Conservation (phyloP, 1,140 invertebrate species). For the Coelopa frigida region DNA sequence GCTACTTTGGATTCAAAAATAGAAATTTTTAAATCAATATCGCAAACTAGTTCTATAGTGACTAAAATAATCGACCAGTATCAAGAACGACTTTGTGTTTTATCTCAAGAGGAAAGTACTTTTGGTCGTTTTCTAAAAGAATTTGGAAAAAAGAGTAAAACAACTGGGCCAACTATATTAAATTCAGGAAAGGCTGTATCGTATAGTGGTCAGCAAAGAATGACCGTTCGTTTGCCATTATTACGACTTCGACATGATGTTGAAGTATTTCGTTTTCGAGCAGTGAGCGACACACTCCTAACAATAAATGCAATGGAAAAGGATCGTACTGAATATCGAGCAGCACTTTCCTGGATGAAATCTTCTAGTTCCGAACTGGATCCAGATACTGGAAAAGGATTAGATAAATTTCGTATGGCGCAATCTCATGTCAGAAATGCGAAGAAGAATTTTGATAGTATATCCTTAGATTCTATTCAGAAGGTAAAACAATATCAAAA, state of each 20-base stretch:
- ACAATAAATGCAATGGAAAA: slow-evolving; percentile 81
- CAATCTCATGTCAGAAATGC: slow-evolving; percentile 64
- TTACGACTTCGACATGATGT: slow-evolving; percentile 91
- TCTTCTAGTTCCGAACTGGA: slow-evolving; percentile 92
- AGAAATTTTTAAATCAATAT: slow-evolving; percentile 92
- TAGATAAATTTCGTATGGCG: slow-evolving; percentile 93
- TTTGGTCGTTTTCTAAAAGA: slow-evolving; percentile 93
- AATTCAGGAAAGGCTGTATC: slow-evolving; percentile 90
- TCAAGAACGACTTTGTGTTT: slow-evolving; percentile 85
- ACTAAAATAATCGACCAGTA: slow-evolving; percentile 89
- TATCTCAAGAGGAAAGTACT: slow-evolving; percentile 93
- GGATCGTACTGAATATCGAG: slow-evolving; percentile 90
- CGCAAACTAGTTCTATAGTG: slow-evolving; percentile 82
- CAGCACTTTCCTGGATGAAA: slow-evolving; percentile 98
- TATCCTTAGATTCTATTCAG: slow-evolving; percentile 92
- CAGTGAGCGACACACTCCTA: slow-evolving; percentile 82
- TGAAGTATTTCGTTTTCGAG: slow-evolving; percentile 90
- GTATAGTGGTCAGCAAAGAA: slow-evolving; percentile 90
- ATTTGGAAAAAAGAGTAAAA: slow-evolving; percentile 76
- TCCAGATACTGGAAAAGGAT: slow-evolving; percentile 89
- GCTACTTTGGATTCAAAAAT: slow-evolving; percentile 95
- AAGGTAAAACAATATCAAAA: slow-evolving; percentile 63
- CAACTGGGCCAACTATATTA: slow-evolving; percentile 87
- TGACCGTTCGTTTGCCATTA: slow-evolving; percentile 78
- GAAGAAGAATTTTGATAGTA: slow-evolving; percentile 87